Evolutionary conservation across 2,797 vertebrate species (phyloP).

Genomic region (Enteromius argenteus): DNA sequence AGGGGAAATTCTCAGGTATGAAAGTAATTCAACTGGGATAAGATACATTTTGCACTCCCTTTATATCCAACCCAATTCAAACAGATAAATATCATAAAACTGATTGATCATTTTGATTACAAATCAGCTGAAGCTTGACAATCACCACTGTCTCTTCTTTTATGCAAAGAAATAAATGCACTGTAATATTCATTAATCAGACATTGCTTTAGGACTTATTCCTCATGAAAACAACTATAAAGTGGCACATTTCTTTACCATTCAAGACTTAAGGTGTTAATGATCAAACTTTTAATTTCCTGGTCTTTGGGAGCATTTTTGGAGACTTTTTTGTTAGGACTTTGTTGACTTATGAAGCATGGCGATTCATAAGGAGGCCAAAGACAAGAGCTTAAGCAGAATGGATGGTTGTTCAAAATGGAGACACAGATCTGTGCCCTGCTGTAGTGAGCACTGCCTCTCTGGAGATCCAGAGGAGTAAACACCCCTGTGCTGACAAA

Average conservation of each 20-base stretch:
- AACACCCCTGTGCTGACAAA: conserved; percentile 71
- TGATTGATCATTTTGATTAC: not conserved
- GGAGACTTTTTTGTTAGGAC: not conserved
- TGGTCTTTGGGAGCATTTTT: not conserved
- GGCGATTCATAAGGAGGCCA: conserved; percentile 34
- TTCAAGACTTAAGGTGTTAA: not conserved
- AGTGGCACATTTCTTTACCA: not conserved
- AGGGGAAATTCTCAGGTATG: conserved; percentile 82
- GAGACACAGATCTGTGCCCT: conserved; percentile 56
- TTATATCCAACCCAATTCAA: conserved; percentile 18
- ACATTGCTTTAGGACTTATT: not conserved
- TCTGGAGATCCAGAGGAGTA: conserved; percentile 57
- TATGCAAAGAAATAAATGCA: not conserved
- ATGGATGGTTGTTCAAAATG: conserved; percentile 59
- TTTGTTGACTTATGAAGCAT: conserved; percentile 23
- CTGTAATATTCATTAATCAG: not conserved
- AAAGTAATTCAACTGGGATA: conserved; percentile 67
- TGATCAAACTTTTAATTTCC: not conserved
- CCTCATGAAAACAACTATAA: not conserved
- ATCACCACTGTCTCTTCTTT: not conserved
- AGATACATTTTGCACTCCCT: conserved; percentile 8
- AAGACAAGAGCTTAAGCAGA: conserved; percentile 54
- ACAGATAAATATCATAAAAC: not conserved
- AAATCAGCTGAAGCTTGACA: not conserved
- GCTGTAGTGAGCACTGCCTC: conserved; percentile 51